phyloP scores from a whole-genome alignment of 2,888 invertebrate species.

The Nomada fabriciana region DNA sequence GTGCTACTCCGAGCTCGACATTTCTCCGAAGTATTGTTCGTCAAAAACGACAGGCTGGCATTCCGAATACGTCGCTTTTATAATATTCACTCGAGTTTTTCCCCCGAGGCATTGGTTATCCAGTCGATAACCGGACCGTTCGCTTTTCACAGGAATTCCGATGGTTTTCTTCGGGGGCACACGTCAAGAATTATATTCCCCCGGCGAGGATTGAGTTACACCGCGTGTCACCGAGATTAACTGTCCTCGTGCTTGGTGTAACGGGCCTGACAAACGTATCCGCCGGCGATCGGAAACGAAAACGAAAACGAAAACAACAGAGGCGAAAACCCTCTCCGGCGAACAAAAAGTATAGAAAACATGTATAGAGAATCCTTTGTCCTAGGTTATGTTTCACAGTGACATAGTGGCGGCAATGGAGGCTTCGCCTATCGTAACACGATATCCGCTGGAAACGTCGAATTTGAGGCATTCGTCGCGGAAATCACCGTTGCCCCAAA shows the following conservation, averaged over 20 bases:
- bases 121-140: slow-evolving; percentile 34
- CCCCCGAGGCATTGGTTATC: slow-evolving; percentile 44
- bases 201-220: slow-evolving; percentile 68
- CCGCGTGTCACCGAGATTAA: slow-evolving; percentile 68
- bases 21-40: neutral
- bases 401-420: slow-evolving; percentile 63
- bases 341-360: slow-evolving; percentile 19
- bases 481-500: slow-evolving; percentile 46
- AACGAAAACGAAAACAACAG: slow-evolving; percentile 45
- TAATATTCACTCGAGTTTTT: slow-evolving; percentile 37
- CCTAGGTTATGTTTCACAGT: slow-evolving; percentile 69
- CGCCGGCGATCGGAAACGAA: slow-evolving; percentile 63
- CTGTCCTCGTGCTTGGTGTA: slow-evolving; percentile 62
- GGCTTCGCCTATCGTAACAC: slow-evolving; percentile 62
- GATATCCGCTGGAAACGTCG: slow-evolving; percentile 62
- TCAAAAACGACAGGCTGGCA: neutral
- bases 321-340: neutral
- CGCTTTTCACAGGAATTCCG: slow-evolving; percentile 35
- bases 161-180: slow-evolving; percentile 54
- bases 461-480: slow-evolving; percentile 53
- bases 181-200: slow-evolving; percentile 52
- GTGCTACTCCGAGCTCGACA: no score
- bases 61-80: slow-evolving; percentile 20
- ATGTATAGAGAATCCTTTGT: slow-evolving; percentile 47
- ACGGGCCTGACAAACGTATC: slow-evolving; percentile 65